Evolutionary conservation across 2,888 invertebrate species (phyloP).

Genomic region (Omphaloscelis lunosa): DNA sequence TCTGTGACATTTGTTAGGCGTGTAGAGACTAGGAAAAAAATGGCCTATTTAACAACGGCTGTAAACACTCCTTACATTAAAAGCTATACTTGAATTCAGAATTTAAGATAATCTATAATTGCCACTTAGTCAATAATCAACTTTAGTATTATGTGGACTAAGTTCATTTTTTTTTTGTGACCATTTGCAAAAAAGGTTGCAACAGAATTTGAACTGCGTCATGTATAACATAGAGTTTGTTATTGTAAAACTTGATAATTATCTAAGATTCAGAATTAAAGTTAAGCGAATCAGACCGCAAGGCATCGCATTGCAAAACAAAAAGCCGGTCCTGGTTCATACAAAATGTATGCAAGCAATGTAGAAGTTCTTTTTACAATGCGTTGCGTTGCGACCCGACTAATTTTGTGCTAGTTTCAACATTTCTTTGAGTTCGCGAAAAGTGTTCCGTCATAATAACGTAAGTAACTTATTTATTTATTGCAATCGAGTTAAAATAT

Average conservation of each 20-base stretch:
- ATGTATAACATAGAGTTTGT: background rate
- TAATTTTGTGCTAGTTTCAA: background rate
- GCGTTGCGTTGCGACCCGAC: no score
- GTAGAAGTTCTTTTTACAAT: background rate
- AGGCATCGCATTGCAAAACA: background rate
- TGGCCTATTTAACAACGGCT: background rate
- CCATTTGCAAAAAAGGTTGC: background rate
- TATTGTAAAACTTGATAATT: background rate
- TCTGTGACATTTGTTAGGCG: background rate
- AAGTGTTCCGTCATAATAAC: conserved; percentile 3
- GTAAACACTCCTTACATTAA: background rate
- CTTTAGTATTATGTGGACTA: background rate
- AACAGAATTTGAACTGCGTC: background rate
- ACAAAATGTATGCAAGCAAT: background rate
- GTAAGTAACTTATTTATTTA: conserved; percentile 43
- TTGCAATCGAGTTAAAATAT: conserved; percentile 10
- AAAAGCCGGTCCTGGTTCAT: background rate
- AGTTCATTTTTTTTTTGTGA: background rate
- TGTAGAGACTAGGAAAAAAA: background rate
- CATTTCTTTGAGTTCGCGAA: conserved; percentile 16
- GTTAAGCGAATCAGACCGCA: background rate
- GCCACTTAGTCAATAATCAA: background rate
- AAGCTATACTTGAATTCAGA: background rate
- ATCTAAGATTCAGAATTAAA: background rate
- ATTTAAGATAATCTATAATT: background rate